Base-by-base conservation (phyloP, 2,888 invertebrate genomes). In the Hoplodrina ambigua region DNA sequence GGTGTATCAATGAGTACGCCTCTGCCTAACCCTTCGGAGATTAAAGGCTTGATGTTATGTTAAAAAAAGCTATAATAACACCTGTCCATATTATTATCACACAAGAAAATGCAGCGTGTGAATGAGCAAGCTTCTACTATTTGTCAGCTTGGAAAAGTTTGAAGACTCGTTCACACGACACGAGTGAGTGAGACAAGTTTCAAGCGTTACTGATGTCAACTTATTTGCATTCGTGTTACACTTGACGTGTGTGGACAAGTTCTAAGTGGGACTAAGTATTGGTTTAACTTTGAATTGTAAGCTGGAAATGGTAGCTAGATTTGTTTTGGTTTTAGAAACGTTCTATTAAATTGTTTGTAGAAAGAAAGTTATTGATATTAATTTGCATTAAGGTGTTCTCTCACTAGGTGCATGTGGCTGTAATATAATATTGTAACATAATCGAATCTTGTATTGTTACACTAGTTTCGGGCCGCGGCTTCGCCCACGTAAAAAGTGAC, bases 81-180 rank as follows among this genome's bases (percentile, higher is more conserved):
- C n/a, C 17, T 62, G 33, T 37, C n/a, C 33, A 55, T 59, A 71
- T 70, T 77, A 69, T 25, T 11, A 13, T 54, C 11, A 60, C 20
- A 52, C 11, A 56, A 60, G 57, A 69, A 69, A 64, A 54, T 69
- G 37, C 55, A 59, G n/a, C 59, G 64, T 41, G 7, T 37, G 37
- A 37, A 37, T 37, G 37, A 37, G 37, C 37, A 59, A 61, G 44
- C 6, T 33, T 25, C 46, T 37, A 37, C 70, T 66, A 61, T 75
- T 81, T 75, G 59, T 67, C 64, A 80, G 66, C 61, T 75, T 10
- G 58, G 19, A 33, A 62, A 80, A 80, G 66, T 83, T 80, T 56
- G 71, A 56, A 66, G 67, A 64, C 76, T 49, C 54, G 83, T 83
- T 75, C 80, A 69, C 64, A 67, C 65, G 57, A 11, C 52, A 30